phyloP scores from a whole-genome alignment of 2,797 vertebrate genomes.

The Natrix natrix region DNA sequence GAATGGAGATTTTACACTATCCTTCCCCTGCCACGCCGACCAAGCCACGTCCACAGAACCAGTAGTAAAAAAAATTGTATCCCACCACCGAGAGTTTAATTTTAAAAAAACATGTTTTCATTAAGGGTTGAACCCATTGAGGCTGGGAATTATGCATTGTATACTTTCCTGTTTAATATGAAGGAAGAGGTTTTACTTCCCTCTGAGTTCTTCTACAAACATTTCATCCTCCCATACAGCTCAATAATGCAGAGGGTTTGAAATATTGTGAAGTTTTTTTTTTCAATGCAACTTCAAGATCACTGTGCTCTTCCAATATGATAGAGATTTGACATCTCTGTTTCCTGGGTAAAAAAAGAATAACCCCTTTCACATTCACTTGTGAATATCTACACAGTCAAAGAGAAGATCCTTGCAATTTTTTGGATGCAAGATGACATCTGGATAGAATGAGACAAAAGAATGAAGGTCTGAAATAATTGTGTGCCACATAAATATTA shows the following conservation, averaged over 20 bases:
- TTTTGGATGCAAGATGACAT: neutral
- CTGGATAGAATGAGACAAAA: neutral
- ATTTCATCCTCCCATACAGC: slow-evolving; percentile 43
- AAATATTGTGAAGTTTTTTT: slow-evolving; percentile 36
- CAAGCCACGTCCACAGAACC: no score
- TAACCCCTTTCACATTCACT: neutral
- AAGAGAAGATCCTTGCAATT: neutral
- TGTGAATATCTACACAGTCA: neutral
- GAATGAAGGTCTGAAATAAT: neutral
- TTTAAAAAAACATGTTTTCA: slow-evolving; percentile 44
- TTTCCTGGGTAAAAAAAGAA: neutral
- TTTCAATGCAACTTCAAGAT: slow-evolving; percentile 15
- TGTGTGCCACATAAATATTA: neutral
- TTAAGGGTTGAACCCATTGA: slow-evolving; percentile 31
- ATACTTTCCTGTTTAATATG: slow-evolving; percentile 38
- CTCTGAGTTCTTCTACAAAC: slow-evolving; percentile 20
- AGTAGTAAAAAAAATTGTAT: no score
- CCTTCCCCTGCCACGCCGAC: no score
- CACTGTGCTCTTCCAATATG: slow-evolving; percentile 15
- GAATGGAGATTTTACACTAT: no score
- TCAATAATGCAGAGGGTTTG: slow-evolving; percentile 38
- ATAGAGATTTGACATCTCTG: slow-evolving; percentile 17
- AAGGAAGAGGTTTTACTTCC: slow-evolving; percentile 33
- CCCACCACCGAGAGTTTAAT: slow-evolving; percentile 26
- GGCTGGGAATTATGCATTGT: slow-evolving; percentile 52